Evolutionary conservation across 1,140 invertebrate species (phyloP).

Genomic region (Cydia amplana): DNA sequence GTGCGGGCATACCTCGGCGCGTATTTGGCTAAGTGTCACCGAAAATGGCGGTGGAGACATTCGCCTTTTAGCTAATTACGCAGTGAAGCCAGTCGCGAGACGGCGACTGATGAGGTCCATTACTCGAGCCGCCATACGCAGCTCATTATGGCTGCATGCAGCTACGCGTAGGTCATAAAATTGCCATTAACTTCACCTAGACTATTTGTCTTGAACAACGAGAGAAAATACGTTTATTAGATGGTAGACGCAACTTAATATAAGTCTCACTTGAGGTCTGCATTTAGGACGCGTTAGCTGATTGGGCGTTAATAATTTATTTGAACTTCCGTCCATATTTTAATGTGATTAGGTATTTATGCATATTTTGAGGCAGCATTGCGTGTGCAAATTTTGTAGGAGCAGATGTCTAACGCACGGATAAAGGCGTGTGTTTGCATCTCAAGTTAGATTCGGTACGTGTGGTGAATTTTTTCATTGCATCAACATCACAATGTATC

Average conservation of each 20-base stretch:
- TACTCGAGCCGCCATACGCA: slow-evolving; percentile 43
- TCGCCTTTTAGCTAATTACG: slow-evolving; percentile 55
- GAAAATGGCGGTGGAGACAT: slow-evolving; percentile 43
- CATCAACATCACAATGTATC: slow-evolving; percentile 39
- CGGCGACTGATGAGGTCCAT: slow-evolving; percentile 48
- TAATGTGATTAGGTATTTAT: neutral
- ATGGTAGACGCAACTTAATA: slow-evolving; percentile 3
- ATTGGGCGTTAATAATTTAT: neutral
- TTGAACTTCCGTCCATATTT: neutral
- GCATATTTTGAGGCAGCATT: neutral
- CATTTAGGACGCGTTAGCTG: neutral
- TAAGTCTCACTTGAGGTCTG: neutral
- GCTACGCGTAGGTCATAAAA: slow-evolving; percentile 51
- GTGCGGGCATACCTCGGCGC: slow-evolving; percentile 7
- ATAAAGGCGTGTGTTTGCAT: slow-evolving; percentile 38
- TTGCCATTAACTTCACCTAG: slow-evolving; percentile 53
- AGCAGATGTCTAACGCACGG: neutral
- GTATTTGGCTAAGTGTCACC: slow-evolving; percentile 36
- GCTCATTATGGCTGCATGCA: slow-evolving; percentile 46
- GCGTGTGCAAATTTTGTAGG: neutral
- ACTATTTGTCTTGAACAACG: slow-evolving; percentile 54
- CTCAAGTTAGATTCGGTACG: slow-evolving; percentile 47
- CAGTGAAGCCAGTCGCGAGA: slow-evolving; percentile 47
- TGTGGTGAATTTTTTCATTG: slow-evolving; percentile 54
- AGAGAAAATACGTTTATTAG: slow-evolving; percentile 50